Evolutionary conservation across 2,797 vertebrate genomes (phyloP).

Genomic region (Ctenopoma kingsleyae): DNA sequence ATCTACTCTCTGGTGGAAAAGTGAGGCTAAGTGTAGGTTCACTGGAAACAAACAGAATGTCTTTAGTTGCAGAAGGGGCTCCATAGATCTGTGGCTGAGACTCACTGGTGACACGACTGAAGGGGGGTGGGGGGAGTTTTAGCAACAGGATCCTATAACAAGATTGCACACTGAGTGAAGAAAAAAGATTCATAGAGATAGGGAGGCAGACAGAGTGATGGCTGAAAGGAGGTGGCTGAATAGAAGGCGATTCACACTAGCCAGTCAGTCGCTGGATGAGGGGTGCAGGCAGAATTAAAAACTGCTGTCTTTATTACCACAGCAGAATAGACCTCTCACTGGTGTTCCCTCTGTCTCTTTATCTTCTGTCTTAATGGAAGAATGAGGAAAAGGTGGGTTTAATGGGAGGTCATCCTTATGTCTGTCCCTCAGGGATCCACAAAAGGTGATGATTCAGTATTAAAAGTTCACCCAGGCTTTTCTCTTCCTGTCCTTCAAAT

Average conservation of each 20-base stretch:
- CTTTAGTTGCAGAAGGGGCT: slow-evolving; percentile 40
- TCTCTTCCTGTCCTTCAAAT: background rate
- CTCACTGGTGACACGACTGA: slow-evolving; percentile 29
- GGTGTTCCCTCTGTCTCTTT: slow-evolving; percentile 27
- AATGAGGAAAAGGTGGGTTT: slow-evolving; percentile 15
- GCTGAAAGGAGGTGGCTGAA: slow-evolving; percentile 62
- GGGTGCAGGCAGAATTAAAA: slow-evolving; percentile 61
- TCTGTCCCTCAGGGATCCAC: slow-evolving; percentile 35
- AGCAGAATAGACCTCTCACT: slow-evolving; percentile 55
- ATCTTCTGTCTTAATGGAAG: slow-evolving; percentile 36
- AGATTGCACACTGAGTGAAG: slow-evolving; percentile 54
- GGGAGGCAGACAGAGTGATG: slow-evolving; percentile 57
- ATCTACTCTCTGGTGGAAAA: slow-evolving; percentile 15
- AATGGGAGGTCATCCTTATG: slow-evolving; percentile 29
- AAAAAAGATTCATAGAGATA: slow-evolving; percentile 62
- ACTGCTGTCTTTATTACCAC: slow-evolving; percentile 51
- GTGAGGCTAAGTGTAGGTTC: slow-evolving; percentile 38
- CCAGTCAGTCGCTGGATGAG: slow-evolving; percentile 40
- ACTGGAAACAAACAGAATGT: slow-evolving; percentile 48
- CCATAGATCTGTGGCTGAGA: slow-evolving; percentile 12
- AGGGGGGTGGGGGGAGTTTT: slow-evolving; percentile 4
- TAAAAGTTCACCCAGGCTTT: slow-evolving; percentile 22
- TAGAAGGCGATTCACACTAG: slow-evolving; percentile 45
- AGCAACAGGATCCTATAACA: slow-evolving; percentile 37
- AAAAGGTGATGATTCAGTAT: slow-evolving; percentile 41